Evolutionary conservation across 1,140 invertebrate species (phyloP), one percentile per base, ranked within the genome.

Genomic region (Caenorhabditis remanei): DNA sequence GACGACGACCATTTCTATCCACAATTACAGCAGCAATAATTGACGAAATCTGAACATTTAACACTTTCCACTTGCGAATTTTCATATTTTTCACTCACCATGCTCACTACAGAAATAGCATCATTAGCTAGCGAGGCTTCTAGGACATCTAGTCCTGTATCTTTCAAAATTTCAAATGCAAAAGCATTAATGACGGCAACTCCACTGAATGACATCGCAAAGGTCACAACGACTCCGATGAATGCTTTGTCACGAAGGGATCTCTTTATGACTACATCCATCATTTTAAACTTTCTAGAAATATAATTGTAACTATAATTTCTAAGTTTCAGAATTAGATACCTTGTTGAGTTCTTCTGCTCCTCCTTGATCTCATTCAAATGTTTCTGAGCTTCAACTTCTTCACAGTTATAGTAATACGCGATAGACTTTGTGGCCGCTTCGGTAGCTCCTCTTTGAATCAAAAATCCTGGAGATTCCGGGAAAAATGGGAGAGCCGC

Each of bases 161-260:
- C 83, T 40, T 85, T 90, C 19, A 91, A 85, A 61, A 91, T 91
- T n/a, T 92, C 89, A 32, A 92, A 92, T 13, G 90, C 90, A 75
- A 91, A 91, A 2, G 90, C 90, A 85, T 92, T 90, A 53, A 91
- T 89, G 5, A 91, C 90, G 91, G 91, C 90, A 84, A 92, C 90
- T 82, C 90, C 90, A 83, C 90, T 90, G 85, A 91, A 91, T 32
- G 90, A 89, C 91, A 91, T 92, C 9, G 91, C 89, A 56, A 91
- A 88, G 16, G 91, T 85, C 8, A 91, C 86, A 14, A 91, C 87
- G 19, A 83, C 56, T 50, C 90, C 91, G 19, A 91, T 87, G 14
- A 89, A 48, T 32, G 89, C 90, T 32, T 87, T 86, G 14, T 90
- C 48, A 13, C 89, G 83, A 50, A 87, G 63, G 0, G 67, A 82